These are phyloP conservation scores for Varroa destructor DNA, from an alignment of 1,140 invertebrate genomes.

Conservation along the genomic window DNA sequence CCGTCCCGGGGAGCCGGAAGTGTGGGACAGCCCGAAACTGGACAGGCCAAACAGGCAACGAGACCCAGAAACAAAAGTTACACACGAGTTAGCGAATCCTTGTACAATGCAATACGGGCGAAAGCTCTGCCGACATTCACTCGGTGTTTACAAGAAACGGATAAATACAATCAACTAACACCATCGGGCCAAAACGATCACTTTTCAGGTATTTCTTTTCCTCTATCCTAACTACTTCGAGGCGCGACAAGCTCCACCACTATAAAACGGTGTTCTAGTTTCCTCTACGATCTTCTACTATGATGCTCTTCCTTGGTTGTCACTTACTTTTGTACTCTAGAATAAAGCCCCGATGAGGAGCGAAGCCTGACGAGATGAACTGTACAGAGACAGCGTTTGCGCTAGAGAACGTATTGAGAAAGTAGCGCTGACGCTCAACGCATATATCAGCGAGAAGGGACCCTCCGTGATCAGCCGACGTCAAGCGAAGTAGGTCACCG, in stretches of 20 bases:
- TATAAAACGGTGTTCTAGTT: too few relatives aligned
- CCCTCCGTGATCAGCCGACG: conserved; percentile 11
- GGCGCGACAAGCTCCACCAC: too few relatives aligned
- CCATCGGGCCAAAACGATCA: too few relatives aligned
- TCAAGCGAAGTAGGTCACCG: conserved; percentile 21
- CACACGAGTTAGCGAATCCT: too few relatives aligned
- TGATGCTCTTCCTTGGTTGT: too few relatives aligned
- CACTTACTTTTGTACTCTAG: conserved; percentile 27
- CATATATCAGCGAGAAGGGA: conserved; percentile 23
- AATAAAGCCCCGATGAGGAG: conserved; percentile 11
- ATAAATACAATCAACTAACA: too few relatives aligned
- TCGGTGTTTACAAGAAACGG: too few relatives aligned
- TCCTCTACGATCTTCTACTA: too few relatives aligned
- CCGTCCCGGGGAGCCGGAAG: conserved; percentile 7
- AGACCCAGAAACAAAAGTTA: not conserved
- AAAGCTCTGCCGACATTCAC: too few relatives aligned
- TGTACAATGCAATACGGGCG: too few relatives aligned
- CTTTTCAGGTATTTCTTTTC: too few relatives aligned
- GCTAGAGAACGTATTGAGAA: conserved; percentile 23
- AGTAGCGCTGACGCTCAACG: conserved; percentile 19
- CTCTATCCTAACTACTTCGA: too few relatives aligned
- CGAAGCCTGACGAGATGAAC: conserved; percentile 27
- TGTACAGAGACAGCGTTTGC: conserved; percentile 27
- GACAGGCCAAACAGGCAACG: not conserved
- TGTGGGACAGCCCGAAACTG: conserved; percentile 23